phyloP scores from a whole-genome alignment of 2,113 vertebrate species.

The Crotalus tigris region DNA sequence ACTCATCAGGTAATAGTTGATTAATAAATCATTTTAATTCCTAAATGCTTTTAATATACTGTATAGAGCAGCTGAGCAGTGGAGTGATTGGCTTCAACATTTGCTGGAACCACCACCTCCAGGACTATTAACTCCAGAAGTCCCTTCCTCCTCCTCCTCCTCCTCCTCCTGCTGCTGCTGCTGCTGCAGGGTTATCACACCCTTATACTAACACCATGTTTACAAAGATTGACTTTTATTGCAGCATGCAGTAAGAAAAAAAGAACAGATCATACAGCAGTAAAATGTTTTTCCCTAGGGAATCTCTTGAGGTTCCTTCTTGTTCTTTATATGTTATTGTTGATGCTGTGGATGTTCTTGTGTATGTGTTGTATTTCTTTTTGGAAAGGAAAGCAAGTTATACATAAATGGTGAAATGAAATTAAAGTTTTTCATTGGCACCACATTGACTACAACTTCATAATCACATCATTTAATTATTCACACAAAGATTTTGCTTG shows the following conservation, averaged over 20 bases:
- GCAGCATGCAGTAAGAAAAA: neutral
- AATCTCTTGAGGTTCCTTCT: neutral
- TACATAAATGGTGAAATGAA: neutral
- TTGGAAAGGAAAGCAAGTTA: neutral
- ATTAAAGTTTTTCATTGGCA: neutral
- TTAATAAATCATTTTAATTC: neutral
- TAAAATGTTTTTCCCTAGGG: neutral
- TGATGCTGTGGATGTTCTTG: neutral
- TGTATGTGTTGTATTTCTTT: neutral
- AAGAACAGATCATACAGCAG: neutral
- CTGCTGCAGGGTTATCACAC: neutral
- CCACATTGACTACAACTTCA: neutral
- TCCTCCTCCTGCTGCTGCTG: neutral
- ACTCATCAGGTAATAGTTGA: neutral
- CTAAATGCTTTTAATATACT: neutral
- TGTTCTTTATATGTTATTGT: neutral
- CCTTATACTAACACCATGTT: neutral
- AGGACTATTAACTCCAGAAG: neutral
- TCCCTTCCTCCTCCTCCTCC: neutral
- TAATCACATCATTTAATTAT: neutral
- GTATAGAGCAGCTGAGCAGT: neutral
- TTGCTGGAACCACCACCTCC: neutral
- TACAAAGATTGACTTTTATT: neutral
- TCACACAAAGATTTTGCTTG: neutral
- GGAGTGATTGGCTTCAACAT: neutral